Percentiles rank a stretch among this genome's conserved stretches.
Conservation (phyloP, 2,113 vertebrate genomes). For the Thamnophis sirtalis region DNA sequence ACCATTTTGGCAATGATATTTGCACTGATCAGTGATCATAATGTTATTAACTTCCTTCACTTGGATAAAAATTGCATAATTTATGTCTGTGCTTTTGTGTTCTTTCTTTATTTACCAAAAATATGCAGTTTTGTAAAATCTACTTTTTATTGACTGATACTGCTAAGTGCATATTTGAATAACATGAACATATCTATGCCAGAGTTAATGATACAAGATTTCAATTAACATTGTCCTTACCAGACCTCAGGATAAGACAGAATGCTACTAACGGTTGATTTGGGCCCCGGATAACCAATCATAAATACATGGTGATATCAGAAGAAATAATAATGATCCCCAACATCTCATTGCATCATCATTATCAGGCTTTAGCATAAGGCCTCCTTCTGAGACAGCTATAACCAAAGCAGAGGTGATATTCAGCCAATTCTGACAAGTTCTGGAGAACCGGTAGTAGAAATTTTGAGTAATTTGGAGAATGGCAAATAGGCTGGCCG, state of each 20-base stretch:
- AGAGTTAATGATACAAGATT: slow-evolving; percentile 19
- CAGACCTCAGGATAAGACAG: slow-evolving; percentile 5
- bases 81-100: background rate
- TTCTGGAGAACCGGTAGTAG: no score
- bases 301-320: background rate
- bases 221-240: slow-evolving; percentile 1
- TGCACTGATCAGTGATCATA: background rate
- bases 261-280: slow-evolving; percentile 20
- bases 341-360: background rate
- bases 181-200: background rate
- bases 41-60: background rate
- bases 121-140: background rate
- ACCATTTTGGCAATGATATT: background rate
- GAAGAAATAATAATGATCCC: background rate
- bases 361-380: background rate
- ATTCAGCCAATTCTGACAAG: no score
- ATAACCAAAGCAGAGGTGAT: background rate
- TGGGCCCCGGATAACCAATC: background rate
- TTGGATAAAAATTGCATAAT: slow-evolving; percentile 17
- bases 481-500: no score
- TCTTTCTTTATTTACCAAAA: background rate
- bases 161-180: background rate
- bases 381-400: slow-evolving; percentile 9
- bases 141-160: background rate
- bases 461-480: no score